phyloP scores from a whole-genome alignment of 2,113 vertebrate species.

The Saguinus midas region DNA sequence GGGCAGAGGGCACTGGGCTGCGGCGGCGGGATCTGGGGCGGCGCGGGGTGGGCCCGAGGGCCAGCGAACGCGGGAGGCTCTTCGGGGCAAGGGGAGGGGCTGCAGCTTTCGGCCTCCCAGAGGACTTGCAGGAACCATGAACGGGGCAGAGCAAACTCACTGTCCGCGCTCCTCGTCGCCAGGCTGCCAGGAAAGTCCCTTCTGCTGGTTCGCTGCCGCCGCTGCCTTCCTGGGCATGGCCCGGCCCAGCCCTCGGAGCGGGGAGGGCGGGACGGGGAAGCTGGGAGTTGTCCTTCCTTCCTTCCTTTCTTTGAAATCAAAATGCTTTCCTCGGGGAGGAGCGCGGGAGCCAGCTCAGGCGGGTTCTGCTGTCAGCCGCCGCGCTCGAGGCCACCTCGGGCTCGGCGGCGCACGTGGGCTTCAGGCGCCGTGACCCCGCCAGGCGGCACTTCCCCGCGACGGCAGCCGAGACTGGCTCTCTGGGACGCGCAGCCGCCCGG shows the following conservation, averaged over 20 bases:
- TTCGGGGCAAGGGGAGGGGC: background rate
- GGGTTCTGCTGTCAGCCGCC: slow-evolving; percentile 46
- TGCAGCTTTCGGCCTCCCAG: slow-evolving; percentile 23
- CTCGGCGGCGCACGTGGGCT: slow-evolving; percentile 70
- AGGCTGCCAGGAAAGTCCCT: slow-evolving; percentile 70
- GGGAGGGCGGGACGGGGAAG: slow-evolving; percentile 74
- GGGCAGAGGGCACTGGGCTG: slow-evolving; percentile 76
- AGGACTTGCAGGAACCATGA: slow-evolving; percentile 57
- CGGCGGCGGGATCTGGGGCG: slow-evolving; percentile 64
- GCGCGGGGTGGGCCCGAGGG: slow-evolving; percentile 41
- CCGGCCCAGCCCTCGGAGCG: slow-evolving; percentile 15
- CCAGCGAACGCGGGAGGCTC: background rate
- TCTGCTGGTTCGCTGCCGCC: slow-evolving; percentile 41
- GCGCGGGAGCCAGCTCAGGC: slow-evolving; percentile 19
- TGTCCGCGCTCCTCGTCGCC: slow-evolving; percentile 12
- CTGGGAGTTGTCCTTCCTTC: slow-evolving; percentile 78
- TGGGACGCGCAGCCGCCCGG: slow-evolving; percentile 19
- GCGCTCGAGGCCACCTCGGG: background rate
- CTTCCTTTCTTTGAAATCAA: slow-evolving; percentile 77
- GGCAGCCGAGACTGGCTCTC: background rate
- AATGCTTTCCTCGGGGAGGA: slow-evolving; percentile 64
- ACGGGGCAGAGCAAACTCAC: slow-evolving; percentile 40
- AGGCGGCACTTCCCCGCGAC: slow-evolving; percentile 15
- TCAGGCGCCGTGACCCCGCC: slow-evolving; percentile 44
- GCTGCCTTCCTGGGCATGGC: slow-evolving; percentile 79